Percentiles rank a stretch among this genome's conserved stretches.
phyloP scores from a whole-genome alignment of 2,888 invertebrate genomes.

The Vannuccia rotundouncinata region DNA sequence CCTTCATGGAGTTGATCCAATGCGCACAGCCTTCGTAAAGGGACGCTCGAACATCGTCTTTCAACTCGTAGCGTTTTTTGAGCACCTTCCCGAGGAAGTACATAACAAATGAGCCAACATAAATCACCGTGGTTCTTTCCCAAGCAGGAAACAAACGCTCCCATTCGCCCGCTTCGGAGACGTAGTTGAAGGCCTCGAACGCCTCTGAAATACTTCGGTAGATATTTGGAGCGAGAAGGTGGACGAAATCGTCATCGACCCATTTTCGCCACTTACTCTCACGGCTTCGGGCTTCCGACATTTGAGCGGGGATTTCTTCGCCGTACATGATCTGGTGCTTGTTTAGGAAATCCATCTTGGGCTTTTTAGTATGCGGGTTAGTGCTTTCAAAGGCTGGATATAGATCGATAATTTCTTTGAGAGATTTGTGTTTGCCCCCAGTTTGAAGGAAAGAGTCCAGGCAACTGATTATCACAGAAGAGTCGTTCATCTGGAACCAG shows the following conservation, averaged over 20 bases:
- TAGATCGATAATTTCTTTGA: conserved; percentile 41
- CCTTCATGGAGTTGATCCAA: conserved; percentile 66
- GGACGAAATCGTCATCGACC: conserved; percentile 84
- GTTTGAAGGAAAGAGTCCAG: conserved; percentile 62
- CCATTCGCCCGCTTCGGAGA: conserved; percentile 73
- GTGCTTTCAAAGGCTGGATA: conserved; percentile 48
- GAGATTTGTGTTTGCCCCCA: conserved; percentile 25
- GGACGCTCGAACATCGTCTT: conserved; percentile 78
- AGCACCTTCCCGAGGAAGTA: conserved; percentile 71
- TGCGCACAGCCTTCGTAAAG: conserved; percentile 78
- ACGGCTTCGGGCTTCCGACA: conserved; percentile 61
- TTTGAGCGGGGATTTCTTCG: conserved; percentile 34
- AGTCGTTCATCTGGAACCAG: conserved; percentile 73
- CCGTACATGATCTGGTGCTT: conserved; percentile 53
- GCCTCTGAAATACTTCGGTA: conserved; percentile 79
- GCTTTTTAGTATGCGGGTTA: conserved; percentile 42
- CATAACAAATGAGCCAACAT: conserved; percentile 83
- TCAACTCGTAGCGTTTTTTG: conserved; percentile 64
- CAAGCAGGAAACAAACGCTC: conserved; percentile 73
- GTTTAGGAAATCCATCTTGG: conserved; percentile 49
- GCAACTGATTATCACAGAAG: conserved; percentile 82
- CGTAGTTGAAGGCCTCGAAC: conserved; percentile 70
- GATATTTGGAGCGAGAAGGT: conserved; percentile 88
- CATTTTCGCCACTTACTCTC: conserved; percentile 91
- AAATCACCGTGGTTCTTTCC: conserved; percentile 77